Percentiles rank a stretch among this genome's conserved stretches.
phyloP scores from a whole-genome alignment of 2,888 invertebrate species.

The Anodontia alba region DNA sequence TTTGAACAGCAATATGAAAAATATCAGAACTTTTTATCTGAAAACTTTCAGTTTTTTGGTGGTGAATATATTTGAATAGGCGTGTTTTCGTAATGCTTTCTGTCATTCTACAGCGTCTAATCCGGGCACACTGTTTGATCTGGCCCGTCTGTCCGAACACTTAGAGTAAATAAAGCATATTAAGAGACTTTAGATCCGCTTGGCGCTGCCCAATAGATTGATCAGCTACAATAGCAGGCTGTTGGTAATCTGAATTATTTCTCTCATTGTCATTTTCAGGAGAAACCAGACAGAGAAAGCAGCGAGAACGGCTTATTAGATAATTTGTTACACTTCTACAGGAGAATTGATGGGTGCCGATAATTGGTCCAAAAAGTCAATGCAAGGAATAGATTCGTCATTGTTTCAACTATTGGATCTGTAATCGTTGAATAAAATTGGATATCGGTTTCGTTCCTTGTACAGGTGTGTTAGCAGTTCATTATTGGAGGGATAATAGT shows the following conservation, averaged over 20 bases:
- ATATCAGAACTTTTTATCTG: too few species aligned
- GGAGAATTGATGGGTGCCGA: conserved; percentile 1
- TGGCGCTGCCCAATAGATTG: too few species aligned
- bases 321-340: conserved; percentile 7
- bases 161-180: too few species aligned
- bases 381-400: conserved; percentile 2
- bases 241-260: background rate
- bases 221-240: too few species aligned
- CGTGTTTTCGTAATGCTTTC: too few species aligned
- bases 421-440: background rate
- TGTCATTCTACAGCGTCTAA: too few species aligned
- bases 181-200: too few species aligned
- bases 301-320: background rate
- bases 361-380: conserved; percentile 8
- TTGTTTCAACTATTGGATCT: background rate
- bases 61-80: too few species aligned
- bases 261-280: conserved; percentile 4
- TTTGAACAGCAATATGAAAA: too few species aligned
- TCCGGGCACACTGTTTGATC: too few species aligned
- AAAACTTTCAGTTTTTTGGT: too few species aligned
- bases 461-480: background rate
- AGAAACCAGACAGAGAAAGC: background rate
- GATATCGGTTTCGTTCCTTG: background rate
- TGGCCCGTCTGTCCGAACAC: too few species aligned
- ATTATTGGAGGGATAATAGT: background rate